phyloP scores from a whole-genome alignment of 2,888 invertebrate species.

The Diarsia brunnea region DNA sequence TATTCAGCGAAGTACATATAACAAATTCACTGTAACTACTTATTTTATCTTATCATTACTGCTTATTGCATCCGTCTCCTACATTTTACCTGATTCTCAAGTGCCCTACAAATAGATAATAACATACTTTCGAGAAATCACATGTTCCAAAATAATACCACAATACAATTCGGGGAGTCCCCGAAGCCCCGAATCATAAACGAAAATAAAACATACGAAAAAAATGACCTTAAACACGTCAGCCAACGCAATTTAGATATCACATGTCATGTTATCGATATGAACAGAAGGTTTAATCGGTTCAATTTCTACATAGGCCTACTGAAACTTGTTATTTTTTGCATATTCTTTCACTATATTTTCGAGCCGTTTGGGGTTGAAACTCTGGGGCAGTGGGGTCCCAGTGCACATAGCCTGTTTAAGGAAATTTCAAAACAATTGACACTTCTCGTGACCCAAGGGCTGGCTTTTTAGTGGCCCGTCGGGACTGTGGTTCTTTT shows the following conservation, averaged over 20 bases:
- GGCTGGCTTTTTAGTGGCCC: too few species aligned
- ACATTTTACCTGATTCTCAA: neutral
- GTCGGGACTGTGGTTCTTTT: too few species aligned
- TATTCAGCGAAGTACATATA: too few species aligned
- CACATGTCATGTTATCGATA: neutral
- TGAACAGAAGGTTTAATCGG: conserved; percentile 27
- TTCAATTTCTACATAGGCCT: neutral
- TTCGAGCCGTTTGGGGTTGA: too few species aligned
- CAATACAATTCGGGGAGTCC: conserved; percentile 10
- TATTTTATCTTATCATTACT: conserved; percentile 3
- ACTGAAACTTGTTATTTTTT: neutral
- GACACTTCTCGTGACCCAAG: too few species aligned
- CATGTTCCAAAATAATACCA: neutral
- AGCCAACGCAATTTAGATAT: neutral
- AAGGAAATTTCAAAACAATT: too few species aligned
- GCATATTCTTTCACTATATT: neutral
- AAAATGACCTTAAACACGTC: conserved; percentile 42
- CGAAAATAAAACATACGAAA: conserved; percentile 24
- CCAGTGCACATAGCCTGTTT: too few species aligned
- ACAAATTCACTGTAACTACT: neutral
- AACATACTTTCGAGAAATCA: neutral
- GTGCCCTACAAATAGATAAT: conserved; percentile 18
- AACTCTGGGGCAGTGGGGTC: too few species aligned
- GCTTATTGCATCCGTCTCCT: neutral
- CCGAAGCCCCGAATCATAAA: conserved; percentile 36